phyloP scores from a whole-genome alignment of 2,888 invertebrate genomes.

The Molorchus minor region DNA sequence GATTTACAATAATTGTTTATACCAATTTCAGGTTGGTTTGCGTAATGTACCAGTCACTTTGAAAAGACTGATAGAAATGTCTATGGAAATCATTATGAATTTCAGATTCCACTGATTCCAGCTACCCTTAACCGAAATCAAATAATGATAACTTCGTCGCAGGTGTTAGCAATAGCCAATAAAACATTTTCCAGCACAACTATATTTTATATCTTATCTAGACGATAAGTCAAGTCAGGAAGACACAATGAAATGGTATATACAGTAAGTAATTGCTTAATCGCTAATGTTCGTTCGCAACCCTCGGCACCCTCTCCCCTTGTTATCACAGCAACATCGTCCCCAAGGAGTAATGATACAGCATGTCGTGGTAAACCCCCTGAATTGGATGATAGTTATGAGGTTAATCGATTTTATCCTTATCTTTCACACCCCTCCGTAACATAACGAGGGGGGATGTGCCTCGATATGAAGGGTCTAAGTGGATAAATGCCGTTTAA shows the following conservation, averaged over 20 bases:
- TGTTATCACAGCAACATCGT: constrained; percentile 40
- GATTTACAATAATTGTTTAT: too few relatives aligned
- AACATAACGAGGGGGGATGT: constrained; percentile 12
- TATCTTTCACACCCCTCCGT: constrained; percentile 34
- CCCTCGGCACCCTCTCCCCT: constrained; percentile 33
- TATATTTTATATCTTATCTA: too few relatives aligned
- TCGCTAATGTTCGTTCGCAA: constrained; percentile 21
- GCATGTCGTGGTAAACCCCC: constrained; percentile 43
- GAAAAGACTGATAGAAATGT: too few relatives aligned
- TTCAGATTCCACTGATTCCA: too few relatives aligned
- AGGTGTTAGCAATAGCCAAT: too few relatives aligned
- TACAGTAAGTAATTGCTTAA: constrained; percentile 29
- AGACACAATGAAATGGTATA: constrained; percentile 10
- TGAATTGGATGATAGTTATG: constrained; percentile 42
- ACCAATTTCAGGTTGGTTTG: too few relatives aligned
- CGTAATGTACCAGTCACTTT: too few relatives aligned
- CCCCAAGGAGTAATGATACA: constrained; percentile 45
- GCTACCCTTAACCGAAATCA: too few relatives aligned
- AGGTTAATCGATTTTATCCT: constrained; percentile 44
- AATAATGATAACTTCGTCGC: too few relatives aligned
- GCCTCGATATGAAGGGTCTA: constrained; percentile 24
- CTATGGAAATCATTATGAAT: too few relatives aligned
- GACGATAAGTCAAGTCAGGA: neutral
- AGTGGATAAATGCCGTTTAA: constrained; percentile 32
- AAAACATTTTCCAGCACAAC: too few relatives aligned